phyloP scores from a whole-genome alignment of 1,140 invertebrate species.

The Drosophila lacertosa region DNA sequence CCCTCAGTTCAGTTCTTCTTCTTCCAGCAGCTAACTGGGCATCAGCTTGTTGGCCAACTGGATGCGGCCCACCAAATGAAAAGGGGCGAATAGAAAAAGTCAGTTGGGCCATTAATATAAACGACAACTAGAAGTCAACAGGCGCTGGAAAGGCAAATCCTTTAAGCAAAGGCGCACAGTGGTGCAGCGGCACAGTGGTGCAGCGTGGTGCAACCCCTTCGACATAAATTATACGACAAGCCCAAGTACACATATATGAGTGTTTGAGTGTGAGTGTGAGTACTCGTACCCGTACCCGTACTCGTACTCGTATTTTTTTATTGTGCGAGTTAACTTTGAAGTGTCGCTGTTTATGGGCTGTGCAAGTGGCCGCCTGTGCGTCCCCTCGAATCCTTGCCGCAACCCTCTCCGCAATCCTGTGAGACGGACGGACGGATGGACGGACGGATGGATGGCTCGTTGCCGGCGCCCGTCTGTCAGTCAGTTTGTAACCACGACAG shows the following conservation, averaged over 20 bases:
- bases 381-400: background rate
- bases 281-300: constrained; percentile 60
- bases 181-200: constrained; percentile 13
- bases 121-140: constrained; percentile 76
- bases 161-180: constrained; percentile 57
- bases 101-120: constrained; percentile 67
- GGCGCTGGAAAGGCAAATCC: constrained; percentile 62
- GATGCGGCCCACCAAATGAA: background rate
- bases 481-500: constrained; percentile 48
- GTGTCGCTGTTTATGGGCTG: constrained; percentile 69
- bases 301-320: constrained; percentile 70
- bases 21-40: too few relatives aligned
- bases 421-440: too few relatives aligned
- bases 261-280: background rate
- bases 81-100: background rate
- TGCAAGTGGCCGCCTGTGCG: constrained; percentile 30
- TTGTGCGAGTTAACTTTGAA: constrained; percentile 80
- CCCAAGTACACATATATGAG: background rate
- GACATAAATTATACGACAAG: too few relatives aligned
- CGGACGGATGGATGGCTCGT: too few relatives aligned
- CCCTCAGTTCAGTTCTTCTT: too few relatives aligned
- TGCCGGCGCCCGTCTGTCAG: constrained; percentile 42
- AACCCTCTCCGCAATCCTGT: too few relatives aligned
- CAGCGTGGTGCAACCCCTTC: constrained; percentile 61
- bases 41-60: too few relatives aligned